Evolutionary conservation across 2,888 invertebrate species (phyloP).

Genomic region (Amphipoea oculea): DNA sequence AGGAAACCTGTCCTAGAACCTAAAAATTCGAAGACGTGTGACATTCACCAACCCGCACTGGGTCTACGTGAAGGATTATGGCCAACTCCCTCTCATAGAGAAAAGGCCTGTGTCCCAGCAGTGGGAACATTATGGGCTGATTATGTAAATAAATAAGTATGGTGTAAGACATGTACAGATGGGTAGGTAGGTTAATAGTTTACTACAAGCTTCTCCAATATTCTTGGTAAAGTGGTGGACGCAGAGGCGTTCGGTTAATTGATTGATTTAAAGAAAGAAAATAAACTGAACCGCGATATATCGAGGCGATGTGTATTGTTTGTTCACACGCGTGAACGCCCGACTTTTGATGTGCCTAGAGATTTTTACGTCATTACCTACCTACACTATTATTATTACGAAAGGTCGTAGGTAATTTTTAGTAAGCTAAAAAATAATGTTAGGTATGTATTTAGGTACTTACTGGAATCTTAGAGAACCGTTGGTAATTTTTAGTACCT

Average conservation of each 20-base stretch:
- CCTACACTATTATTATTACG: constrained; percentile 26
- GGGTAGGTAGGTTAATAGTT: constrained; percentile 4
- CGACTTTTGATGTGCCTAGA: constrained; percentile 53
- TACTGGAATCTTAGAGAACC: background rate
- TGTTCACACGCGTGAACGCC: constrained; percentile 46
- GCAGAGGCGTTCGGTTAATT: constrained; percentile 50
- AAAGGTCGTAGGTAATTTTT: constrained; percentile 16
- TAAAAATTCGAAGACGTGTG: background rate
- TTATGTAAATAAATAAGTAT: constrained; percentile 12
- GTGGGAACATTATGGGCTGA: background rate
- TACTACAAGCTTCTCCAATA: constrained; percentile 32
- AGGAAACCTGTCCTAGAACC: background rate
- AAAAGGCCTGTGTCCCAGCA: background rate
- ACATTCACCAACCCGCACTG: background rate
- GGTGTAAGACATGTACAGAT: constrained; percentile 5
- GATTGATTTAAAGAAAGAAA: constrained; percentile 61
- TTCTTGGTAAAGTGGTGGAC: constrained; percentile 37
- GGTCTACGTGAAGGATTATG: background rate
- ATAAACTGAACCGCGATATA: constrained; percentile 56
- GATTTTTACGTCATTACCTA: constrained; percentile 42
- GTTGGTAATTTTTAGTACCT: too few species aligned
- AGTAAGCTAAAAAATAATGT: background rate
- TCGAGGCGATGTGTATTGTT: constrained; percentile 61
- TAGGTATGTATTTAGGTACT: background rate
- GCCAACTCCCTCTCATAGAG: background rate